These are phyloP conservation scores for Hydriomena furcata DNA, from an alignment of 2,888 invertebrate genomes.

Conservation along the genomic window DNA sequence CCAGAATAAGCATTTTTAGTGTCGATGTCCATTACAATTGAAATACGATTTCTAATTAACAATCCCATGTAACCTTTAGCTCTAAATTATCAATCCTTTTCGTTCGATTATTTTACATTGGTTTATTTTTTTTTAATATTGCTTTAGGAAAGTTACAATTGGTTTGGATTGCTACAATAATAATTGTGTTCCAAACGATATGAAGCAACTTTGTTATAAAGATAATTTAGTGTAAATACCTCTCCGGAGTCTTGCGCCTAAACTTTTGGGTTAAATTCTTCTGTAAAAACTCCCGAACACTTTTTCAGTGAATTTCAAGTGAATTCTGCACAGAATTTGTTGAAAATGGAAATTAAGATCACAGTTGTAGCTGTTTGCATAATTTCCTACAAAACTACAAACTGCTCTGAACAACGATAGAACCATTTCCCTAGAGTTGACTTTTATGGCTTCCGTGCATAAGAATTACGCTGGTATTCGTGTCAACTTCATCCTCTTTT, in stretches of 20 bases:
- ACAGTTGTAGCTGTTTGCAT: slow-evolving; percentile 9
- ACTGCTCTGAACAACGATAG: slow-evolving; percentile 6
- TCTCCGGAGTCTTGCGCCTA: slow-evolving; percentile 14
- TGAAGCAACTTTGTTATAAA: slow-evolving; percentile 13
- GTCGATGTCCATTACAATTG: too few species aligned
- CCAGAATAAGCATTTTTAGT: too few species aligned
- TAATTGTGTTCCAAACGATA: slow-evolving; percentile 14
- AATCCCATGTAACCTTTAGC: too few species aligned
- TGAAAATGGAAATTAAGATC: slow-evolving; percentile 3
- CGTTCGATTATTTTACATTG: too few species aligned
- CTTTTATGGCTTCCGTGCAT: slow-evolving; percentile 18
- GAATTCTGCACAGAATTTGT: slow-evolving; percentile 8
- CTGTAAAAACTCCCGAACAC: slow-evolving; percentile 10
- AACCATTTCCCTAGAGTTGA: slow-evolving; percentile 9
- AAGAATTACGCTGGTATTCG: slow-evolving; percentile 5
- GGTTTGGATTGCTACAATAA: slow-evolving; percentile 12
- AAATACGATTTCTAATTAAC: too few species aligned
- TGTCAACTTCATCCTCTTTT: too few species aligned
- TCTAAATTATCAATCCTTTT: too few species aligned
- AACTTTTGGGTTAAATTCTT: slow-evolving; percentile 16
- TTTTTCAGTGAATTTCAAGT: slow-evolving; percentile 18
- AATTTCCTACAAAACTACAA: slow-evolving; percentile 6
- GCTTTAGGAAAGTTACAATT: too few species aligned
- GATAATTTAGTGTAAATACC: slow-evolving; percentile 20
- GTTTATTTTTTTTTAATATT: too few species aligned